Evolutionary conservation across 2,797 vertebrate species (phyloP), one percentile per base, ranked within the genome.

Genomic region (Toxotes lorentzi): DNA sequence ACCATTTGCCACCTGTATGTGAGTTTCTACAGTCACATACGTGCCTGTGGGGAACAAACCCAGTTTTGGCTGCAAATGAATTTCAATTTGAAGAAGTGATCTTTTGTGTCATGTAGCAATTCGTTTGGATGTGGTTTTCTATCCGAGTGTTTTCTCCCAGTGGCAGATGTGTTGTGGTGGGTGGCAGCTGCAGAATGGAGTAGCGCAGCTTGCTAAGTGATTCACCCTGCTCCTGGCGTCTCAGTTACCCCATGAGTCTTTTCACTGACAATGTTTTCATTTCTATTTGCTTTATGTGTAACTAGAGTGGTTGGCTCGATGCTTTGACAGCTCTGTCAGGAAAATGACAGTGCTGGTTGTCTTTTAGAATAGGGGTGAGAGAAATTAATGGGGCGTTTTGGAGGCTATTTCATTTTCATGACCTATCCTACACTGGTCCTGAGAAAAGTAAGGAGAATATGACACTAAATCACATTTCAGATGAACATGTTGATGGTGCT

Each of bases 111-210:
- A 83, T 81, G 87, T 73, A 65, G 85, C 83, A 82, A 79, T 90
- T 87, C 70, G 68, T 88, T 84, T 73, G 83, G 77, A 76, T 81
- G 78, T 61, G 51, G 65, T 67, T 84, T 73, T 81, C 78, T 77
- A 50, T 86, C 66, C 21, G 54, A 54, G 70, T 85, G 59, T 65
- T 60, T 69, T 58, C 12, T 78, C 76, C 81, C 90, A 79, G 81
- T 88, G 90, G 92, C 93, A 93, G 90, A 87, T 93, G 92, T 90
- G 89, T 79, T 85, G 88, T 87, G 83, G 92, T 91, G 90, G 90
- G 85, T 91, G 92, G 89, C 91, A 93, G 91, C 90, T 92, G 91
- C 87, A 87, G 89, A 91, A 89, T 88, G 83, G 86, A 91, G 84
- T 78, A 84, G 86, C 86, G 79, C 89, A 92, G 88, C 90, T 90